Conservation (phyloP, 2,888 invertebrate genomes). For the Orchesellides sinensis region DNA sequence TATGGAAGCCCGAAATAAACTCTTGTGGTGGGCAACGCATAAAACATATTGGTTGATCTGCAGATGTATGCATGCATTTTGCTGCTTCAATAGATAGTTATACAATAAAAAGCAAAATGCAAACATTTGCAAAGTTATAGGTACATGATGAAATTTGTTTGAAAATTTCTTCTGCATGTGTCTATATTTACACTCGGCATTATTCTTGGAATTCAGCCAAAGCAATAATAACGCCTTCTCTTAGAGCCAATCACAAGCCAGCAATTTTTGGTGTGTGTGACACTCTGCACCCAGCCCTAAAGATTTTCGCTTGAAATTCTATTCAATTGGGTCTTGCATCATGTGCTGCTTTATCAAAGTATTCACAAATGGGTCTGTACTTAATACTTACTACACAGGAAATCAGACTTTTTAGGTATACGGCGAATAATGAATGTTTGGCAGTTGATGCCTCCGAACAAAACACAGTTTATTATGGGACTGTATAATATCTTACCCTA, state of each 20-base stretch:
- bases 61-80: not conserved
- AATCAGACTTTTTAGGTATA: too few relatives aligned
- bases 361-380: too few relatives aligned
- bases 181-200: not conserved
- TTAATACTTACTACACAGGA: too few relatives aligned
- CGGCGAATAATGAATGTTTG: too few relatives aligned
- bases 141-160: not conserved
- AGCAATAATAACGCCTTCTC: conserved; percentile 36
- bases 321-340: conserved; percentile 20
- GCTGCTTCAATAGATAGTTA: too few relatives aligned
- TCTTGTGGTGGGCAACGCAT: too few relatives aligned
- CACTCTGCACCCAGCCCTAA: not conserved
- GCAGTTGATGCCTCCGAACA: too few relatives aligned
- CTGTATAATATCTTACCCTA: too few relatives aligned
- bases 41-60: not conserved
- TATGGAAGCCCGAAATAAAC: too few relatives aligned
- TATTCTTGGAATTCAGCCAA: conserved; percentile 33
- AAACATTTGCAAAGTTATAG: not conserved
- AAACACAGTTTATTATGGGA: too few relatives aligned
- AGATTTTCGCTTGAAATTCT: not conserved
- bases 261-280: conserved; percentile 27
- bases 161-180: not conserved
- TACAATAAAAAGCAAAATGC: not conserved
- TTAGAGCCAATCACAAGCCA: conserved; percentile 30
- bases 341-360: not conserved